A percentile compares a stretch with the other conserved stretches of the same genome.
These are phyloP conservation scores for Diorhabda carinulata DNA, from an alignment of 1,140 invertebrate species.

Conservation along the genomic window DNA sequence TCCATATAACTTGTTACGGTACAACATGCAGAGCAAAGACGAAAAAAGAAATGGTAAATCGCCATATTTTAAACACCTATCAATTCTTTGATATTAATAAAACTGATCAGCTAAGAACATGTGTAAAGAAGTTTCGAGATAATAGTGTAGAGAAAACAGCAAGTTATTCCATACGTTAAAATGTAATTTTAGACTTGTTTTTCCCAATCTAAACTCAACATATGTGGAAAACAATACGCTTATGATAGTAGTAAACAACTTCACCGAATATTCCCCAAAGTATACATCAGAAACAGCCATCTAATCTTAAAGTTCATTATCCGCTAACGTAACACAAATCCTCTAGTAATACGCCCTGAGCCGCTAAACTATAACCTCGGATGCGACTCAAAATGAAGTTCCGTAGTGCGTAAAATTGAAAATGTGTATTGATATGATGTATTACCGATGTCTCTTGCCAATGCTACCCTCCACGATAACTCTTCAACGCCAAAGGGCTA, in stretches of 20 bases:
- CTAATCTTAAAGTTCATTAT: constrained; percentile 2
- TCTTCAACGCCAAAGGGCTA: constrained; percentile 3
- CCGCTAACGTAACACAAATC: not conserved
- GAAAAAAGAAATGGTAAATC: too few species aligned
- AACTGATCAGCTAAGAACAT: too few species aligned
- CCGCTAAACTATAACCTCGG: constrained; percentile 18
- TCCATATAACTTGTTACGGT: too few species aligned
- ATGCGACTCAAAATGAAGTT: constrained; percentile 26
- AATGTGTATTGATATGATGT: constrained; percentile 29
- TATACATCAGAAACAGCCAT: not conserved
- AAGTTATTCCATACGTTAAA: too few species aligned
- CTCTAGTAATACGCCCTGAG: not conserved
- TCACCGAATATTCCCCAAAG: not conserved
- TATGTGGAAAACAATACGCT: not conserved
- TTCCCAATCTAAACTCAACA: too few species aligned
- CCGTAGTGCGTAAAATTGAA: constrained; percentile 33
- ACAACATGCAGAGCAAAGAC: too few species aligned
- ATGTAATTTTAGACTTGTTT: too few species aligned
- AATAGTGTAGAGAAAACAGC: too few species aligned
- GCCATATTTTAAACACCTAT: too few species aligned
- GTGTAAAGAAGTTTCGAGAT: too few species aligned
- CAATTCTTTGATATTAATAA: too few species aligned
- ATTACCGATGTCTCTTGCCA: constrained; percentile 25
- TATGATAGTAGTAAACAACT: not conserved
- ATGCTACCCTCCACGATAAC: constrained; percentile 6